A percentile compares a stretch with the other conserved stretches of the same genome.
Conservation (phyloP, 2,888 invertebrate species). For the Andrena trimmerana region DNA sequence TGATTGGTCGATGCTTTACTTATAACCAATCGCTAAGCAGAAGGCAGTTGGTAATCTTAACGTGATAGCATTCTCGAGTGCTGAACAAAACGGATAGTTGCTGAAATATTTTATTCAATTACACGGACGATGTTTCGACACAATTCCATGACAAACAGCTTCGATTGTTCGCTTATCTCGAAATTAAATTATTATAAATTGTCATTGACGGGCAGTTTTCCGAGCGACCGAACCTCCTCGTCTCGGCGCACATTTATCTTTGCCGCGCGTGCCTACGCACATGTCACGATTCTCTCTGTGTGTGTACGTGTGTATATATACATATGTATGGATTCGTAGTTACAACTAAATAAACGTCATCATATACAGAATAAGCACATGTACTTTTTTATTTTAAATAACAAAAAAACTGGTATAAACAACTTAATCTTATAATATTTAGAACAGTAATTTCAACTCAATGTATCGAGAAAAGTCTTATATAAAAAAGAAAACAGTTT, state of each 20-base stretch:
- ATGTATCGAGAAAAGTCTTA: constrained; percentile 22
- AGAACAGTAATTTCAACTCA: constrained; percentile 39
- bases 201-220: background rate
- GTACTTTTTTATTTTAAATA: constrained; percentile 54
- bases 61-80: constrained; percentile 27
- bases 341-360: constrained; percentile 26
- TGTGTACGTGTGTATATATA: background rate
- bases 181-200: constrained; percentile 10
- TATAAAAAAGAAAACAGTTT: constrained; percentile 43
- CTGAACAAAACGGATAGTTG: constrained; percentile 31
- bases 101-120: constrained; percentile 32
- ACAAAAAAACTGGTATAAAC: constrained; percentile 56
- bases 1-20: constrained; percentile 54
- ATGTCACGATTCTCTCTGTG: no score
- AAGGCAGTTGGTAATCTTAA: constrained; percentile 43
- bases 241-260: background rate
- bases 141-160: constrained; percentile 5
- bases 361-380: constrained; percentile 34
- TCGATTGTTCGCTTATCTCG: background rate
- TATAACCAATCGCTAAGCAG: constrained; percentile 54
- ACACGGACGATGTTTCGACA: background rate
- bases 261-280: background rate
- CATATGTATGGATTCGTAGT: background rate
- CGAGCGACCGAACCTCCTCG: constrained; percentile 3
- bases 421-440: constrained; percentile 45